Base-by-base conservation (phyloP, 2,113 vertebrate genomes). In the Muntiacus muntjak region DNA sequence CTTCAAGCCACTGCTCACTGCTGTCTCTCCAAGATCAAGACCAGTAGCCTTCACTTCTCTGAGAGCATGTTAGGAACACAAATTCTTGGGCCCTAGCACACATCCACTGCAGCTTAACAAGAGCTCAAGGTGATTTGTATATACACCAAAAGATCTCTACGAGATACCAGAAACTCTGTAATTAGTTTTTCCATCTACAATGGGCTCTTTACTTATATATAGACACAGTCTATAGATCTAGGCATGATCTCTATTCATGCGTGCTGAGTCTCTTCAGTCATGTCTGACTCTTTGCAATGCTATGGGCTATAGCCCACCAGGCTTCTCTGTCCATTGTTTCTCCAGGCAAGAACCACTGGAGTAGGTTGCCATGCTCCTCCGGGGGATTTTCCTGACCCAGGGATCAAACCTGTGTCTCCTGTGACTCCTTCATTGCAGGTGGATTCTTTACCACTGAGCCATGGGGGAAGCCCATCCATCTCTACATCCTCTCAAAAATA, bases 201-300 rank as follows among this genome's bases (percentile, higher is more conserved):
- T 0, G 2, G 10, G 4, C 26, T 92, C 21, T 91, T 79, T 12
- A 47, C 57, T 36, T 60, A 26, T 36, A 2, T n/a, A 1, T 17
- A 16, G 43, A 52, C 3, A 12, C 6, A 60, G 19, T 17, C 30
- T 17, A 19, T 14, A 40, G 5, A 54, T 57, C 2, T 86, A 79
- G 33, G 15, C 25, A 43, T 50, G 25, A 7, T 71, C 67, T 36
- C 9, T 23, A 23, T 12, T 71, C n/a, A 71, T 23, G 4, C 0
- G 0, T 74, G 36, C 71, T 74, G 6, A 74, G 0, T 74, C 5
- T 1, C 71, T 71, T 43, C 36, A 74, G 11, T 74, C 36, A 14
- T 74, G 40, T 25, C 36, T 43, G 36, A 74, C 21, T 40, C 36
- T 40, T 25, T 43, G 71, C 71, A 74, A 14, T 43, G 36, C 6